Conservation (phyloP, 2,888 invertebrate species). For the Pyrrhia umbra region DNA sequence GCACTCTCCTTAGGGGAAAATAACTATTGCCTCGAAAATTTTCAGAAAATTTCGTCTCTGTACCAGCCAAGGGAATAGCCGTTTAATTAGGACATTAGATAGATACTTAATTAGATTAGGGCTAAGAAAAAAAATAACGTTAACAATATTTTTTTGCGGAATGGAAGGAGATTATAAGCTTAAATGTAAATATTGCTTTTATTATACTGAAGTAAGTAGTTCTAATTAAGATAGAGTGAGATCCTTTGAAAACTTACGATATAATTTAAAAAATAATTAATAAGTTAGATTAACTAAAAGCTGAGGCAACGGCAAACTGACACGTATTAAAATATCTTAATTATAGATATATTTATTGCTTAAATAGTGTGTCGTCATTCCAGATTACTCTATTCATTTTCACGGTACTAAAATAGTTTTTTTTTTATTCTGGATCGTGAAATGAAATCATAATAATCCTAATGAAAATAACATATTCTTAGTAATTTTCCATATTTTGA, state of each 20-base stretch:
- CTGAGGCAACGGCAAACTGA: background rate
- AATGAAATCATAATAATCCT: too few species aligned
- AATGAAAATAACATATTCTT: too few species aligned
- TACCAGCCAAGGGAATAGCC: background rate
- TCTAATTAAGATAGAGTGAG: slow-evolving; percentile 41
- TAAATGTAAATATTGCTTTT: slow-evolving; percentile 15
- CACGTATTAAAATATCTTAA: background rate
- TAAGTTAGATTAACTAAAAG: background rate
- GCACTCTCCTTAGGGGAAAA: slow-evolving; percentile 6
- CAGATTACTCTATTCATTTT: slow-evolving; percentile 13
- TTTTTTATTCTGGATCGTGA: too few species aligned
- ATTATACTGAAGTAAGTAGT: slow-evolving; percentile 2
- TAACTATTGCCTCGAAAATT: slow-evolving; percentile 13
- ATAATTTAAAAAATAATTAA: background rate
- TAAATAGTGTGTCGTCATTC: slow-evolving; percentile 17
- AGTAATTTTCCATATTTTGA: too few species aligned
- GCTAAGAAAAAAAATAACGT: background rate
- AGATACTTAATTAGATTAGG: background rate
- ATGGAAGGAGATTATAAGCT: background rate
- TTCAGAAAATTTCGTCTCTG: background rate
- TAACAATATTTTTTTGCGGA: background rate
- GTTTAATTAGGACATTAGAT: slow-evolving; percentile 9
- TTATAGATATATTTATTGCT: background rate
- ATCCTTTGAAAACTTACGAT: slow-evolving; percentile 30
- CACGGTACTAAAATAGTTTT: background rate